Conservation (phyloP, 2,888 invertebrate species). For the Tholera decimalis region DNA sequence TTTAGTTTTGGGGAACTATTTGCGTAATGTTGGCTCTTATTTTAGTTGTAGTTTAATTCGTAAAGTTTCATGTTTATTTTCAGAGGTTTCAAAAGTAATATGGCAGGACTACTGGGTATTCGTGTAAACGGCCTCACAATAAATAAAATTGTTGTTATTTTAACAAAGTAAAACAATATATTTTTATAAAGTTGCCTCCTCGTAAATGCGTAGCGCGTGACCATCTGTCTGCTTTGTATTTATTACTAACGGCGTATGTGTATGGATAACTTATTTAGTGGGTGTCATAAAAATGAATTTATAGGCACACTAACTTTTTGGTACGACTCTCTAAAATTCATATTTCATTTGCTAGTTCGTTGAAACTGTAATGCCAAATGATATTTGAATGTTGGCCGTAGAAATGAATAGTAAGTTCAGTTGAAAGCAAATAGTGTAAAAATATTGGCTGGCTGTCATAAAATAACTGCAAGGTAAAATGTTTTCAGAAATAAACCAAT, state of each 20-base stretch:
- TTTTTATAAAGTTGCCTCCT: conserved; percentile 22
- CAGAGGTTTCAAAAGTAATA: conserved; percentile 9
- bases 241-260: conserved; percentile 57
- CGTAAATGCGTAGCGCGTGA: conserved; percentile 32
- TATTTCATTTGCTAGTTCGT: conserved; percentile 49
- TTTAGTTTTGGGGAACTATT: conserved; percentile 62
- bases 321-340: conserved; percentile 53
- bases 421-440: conserved; percentile 10
- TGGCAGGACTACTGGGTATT: neutral
- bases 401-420: conserved; percentile 20
- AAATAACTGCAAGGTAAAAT: neutral
- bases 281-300: conserved; percentile 67
- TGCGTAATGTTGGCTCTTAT: conserved; percentile 42
- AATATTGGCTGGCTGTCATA: neutral
- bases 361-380: conserved; percentile 45
- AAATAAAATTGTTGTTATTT: neutral
- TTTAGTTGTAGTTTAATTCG: conserved; percentile 34
- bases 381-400: conserved; percentile 23
- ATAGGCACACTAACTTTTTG: conserved; percentile 63
- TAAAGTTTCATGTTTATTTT: conserved; percentile 17
- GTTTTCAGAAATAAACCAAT: neutral
- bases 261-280: conserved; percentile 65
- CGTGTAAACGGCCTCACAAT: neutral
- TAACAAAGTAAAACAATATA: neutral
- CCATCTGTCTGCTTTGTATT: conserved; percentile 62